Percentiles rank a stretch among this genome's conserved stretches.
phyloP scores from a whole-genome alignment of 2,113 vertebrate genomes.

The Loxodonta africana region DNA sequence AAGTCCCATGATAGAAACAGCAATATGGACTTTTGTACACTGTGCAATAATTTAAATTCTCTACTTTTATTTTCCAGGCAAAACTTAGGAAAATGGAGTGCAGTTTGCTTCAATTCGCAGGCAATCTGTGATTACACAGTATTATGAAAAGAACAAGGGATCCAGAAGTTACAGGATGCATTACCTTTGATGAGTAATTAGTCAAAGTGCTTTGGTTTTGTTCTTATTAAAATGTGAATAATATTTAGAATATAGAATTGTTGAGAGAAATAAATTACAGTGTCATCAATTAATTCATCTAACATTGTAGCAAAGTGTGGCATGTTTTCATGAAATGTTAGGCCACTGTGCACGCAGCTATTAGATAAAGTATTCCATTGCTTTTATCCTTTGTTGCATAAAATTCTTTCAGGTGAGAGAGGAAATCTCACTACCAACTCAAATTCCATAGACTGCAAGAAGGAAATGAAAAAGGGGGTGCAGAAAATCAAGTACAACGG shows the following conservation, averaged over 20 bases:
- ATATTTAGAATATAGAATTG: neutral
- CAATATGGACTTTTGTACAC: neutral
- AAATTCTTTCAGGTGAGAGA: neutral
- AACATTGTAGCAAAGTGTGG: neutral
- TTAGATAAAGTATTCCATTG: neutral
- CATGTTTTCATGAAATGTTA: neutral
- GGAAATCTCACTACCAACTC: neutral
- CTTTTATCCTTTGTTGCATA: neutral
- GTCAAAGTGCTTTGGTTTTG: neutral
- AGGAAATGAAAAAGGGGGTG: neutral
- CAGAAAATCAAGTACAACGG: neutral
- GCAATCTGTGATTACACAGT: neutral
- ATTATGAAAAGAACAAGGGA: neutral
- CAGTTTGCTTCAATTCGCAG: neutral
- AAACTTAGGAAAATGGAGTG: neutral
- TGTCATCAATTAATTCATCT: neutral
- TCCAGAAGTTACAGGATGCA: neutral
- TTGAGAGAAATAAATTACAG: neutral
- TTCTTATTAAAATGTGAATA: slow-evolving; percentile 4
- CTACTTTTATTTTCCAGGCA: neutral
- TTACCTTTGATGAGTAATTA: neutral
- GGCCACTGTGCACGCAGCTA: neutral
- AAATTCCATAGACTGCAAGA: neutral
- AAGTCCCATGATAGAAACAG: neutral
- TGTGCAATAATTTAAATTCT: slow-evolving; percentile 42